These are phyloP conservation scores for Sander lucioperca DNA, from an alignment of 2,113 vertebrate genomes.

Conservation along the genomic window DNA sequence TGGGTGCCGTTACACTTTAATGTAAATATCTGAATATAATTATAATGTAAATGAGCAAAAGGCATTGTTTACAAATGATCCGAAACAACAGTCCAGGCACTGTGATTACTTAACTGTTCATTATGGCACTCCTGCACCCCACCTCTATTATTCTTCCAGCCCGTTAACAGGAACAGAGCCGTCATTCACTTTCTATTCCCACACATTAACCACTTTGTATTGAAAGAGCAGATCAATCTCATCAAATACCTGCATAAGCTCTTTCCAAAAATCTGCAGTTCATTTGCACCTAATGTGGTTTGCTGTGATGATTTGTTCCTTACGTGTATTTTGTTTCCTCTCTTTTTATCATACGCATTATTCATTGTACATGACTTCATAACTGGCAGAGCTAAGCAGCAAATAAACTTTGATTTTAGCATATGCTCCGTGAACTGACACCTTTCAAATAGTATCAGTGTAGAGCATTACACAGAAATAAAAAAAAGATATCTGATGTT, in stretches of 20 bases:
- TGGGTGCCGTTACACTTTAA: neutral
- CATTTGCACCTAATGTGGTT: constrained; percentile 50
- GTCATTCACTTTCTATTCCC: constrained; percentile 36
- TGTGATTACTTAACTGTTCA: neutral
- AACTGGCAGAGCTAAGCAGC: constrained; percentile 17
- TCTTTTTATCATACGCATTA: constrained; percentile 51
- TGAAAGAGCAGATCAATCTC: constrained; percentile 40
- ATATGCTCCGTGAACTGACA: neutral
- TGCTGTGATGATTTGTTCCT: constrained; percentile 52
- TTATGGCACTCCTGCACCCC: neutral
- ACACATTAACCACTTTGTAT: constrained; percentile 21
- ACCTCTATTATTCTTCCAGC: constrained; percentile 8
- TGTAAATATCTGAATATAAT: neutral
- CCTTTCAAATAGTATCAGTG: constrained; percentile 16
- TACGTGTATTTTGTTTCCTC: constrained; percentile 43
- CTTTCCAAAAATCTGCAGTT: constrained; percentile 53
- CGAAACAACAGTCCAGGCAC: neutral
- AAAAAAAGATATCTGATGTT: constrained; percentile 15
- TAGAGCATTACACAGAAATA: constrained; percentile 7
- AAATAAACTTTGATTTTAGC: constrained; percentile 31
- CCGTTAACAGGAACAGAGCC: neutral
- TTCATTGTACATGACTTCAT: constrained; percentile 51
- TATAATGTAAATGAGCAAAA: neutral
- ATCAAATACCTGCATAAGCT: constrained; percentile 48
- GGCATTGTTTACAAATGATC: neutral